A percentile compares a stretch with the other conserved stretches of the same genome.
Conservation (phyloP, 2,113 vertebrate genomes). For the Daphoenositta chrysoptera region DNA sequence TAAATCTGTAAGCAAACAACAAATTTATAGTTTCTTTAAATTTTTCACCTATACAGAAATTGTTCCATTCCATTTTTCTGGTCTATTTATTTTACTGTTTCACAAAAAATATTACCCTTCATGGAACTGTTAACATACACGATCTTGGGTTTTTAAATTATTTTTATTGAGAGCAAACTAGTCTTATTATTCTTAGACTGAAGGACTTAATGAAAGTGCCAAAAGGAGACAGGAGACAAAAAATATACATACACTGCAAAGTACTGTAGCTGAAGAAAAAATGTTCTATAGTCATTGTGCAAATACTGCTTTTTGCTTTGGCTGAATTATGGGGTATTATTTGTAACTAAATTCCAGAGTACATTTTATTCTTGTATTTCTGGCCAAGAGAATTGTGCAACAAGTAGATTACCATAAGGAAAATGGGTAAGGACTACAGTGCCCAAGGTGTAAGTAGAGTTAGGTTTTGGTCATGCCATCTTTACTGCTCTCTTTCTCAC, state of each 20-base stretch:
- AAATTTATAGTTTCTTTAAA: background rate
- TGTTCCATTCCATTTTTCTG: background rate
- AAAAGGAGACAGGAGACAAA: background rate
- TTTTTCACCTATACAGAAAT: background rate
- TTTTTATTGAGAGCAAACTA: background rate
- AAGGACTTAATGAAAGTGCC: background rate
- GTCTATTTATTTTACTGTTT: background rate
- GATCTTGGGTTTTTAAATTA: background rate
- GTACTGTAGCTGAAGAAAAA: background rate
- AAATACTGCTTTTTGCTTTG: background rate
- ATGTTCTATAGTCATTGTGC: background rate
- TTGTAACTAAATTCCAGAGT: background rate
- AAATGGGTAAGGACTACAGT: background rate
- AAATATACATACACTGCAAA: background rate
- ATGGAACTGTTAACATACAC: background rate
- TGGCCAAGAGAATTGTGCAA: background rate
- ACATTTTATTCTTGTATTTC: background rate
- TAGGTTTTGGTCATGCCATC: background rate
- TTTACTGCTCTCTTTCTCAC: background rate
- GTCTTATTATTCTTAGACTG: background rate
- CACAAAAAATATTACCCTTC: background rate
- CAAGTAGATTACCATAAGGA: background rate
- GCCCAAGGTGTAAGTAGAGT: background rate
- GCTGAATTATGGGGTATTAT: background rate
- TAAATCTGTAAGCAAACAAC: background rate